phyloP scores from a whole-genome alignment of 2,113 vertebrate genomes.

The Nycticryphes semicollaris region DNA sequence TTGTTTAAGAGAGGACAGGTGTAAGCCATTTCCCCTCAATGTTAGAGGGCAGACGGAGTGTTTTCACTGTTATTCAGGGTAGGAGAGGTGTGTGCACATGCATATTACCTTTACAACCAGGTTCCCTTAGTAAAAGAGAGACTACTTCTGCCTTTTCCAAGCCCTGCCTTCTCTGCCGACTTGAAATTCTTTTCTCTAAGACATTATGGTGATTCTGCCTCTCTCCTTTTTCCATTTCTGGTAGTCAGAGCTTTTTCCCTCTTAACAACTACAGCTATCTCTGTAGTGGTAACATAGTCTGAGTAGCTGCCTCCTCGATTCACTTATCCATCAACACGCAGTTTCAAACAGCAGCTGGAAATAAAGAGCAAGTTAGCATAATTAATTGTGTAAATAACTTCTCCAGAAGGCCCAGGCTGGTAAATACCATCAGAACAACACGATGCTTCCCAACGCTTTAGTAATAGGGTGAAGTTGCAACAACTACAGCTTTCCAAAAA shows the following conservation, averaged over 20 bases:
- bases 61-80: background rate
- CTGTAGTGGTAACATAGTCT: background rate
- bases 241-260: background rate
- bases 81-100: background rate
- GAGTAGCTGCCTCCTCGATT: background rate
- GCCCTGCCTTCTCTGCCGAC: background rate
- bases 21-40: background rate
- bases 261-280: too few relatives aligned
- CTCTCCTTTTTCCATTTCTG: background rate
- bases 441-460: background rate
- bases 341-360: background rate
- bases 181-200: background rate
- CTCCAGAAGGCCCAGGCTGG: background rate
- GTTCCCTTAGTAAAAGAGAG: background rate
- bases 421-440: background rate
- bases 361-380: background rate
- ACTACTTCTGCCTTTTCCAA: background rate
- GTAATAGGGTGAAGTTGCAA: background rate
- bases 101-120: background rate
- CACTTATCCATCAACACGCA: background rate
- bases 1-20: background rate
- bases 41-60: background rate
- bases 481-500: background rate
- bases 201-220: background rate
- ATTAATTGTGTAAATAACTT: background rate